Percentiles rank a stretch among this genome's conserved stretches.
These are phyloP conservation scores for Drosophila falleni DNA, from an alignment of 2,888 invertebrate species.

Conservation along the genomic window DNA sequence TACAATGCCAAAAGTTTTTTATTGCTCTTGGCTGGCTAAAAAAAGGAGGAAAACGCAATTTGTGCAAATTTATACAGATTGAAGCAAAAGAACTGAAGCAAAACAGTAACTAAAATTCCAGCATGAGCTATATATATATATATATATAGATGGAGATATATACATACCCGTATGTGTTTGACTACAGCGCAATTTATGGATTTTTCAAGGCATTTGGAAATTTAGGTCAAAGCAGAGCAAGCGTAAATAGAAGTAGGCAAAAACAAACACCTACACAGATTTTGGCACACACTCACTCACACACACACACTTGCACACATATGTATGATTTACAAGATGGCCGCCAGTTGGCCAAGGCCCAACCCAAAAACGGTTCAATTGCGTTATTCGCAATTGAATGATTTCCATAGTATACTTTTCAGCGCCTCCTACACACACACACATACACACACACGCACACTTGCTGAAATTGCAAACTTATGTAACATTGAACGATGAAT, in stretches of 20 bases:
- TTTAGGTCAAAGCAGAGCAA: slow-evolving; percentile 65
- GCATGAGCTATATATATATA: slow-evolving; percentile 9
- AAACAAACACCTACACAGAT: slow-evolving; percentile 15
- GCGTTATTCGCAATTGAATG: slow-evolving; percentile 60
- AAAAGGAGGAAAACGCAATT: slow-evolving; percentile 49
- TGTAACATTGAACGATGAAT: slow-evolving; percentile 41
- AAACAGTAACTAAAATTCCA: slow-evolving; percentile 23
- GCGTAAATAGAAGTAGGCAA: slow-evolving; percentile 18
- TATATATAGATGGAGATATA: slow-evolving; percentile 1
- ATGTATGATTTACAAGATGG: slow-evolving; percentile 24
- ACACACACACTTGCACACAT: slow-evolving; percentile 17
- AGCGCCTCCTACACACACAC: slow-evolving; percentile 21
- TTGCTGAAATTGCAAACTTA: slow-evolving; percentile 36
- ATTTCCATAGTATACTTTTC: slow-evolving; percentile 65
- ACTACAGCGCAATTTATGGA: slow-evolving; percentile 43
- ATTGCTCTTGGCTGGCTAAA: slow-evolving; percentile 32
- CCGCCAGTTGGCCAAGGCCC: slow-evolving; percentile 28
- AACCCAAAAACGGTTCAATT: slow-evolving; percentile 49
- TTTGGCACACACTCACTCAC: slow-evolving; percentile 9
- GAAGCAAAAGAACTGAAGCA: slow-evolving; percentile 16
- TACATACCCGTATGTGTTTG: neutral
- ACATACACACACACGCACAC: slow-evolving; percentile 1
- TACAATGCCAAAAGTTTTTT: slow-evolving; percentile 64
- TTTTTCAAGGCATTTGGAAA: slow-evolving; percentile 36
- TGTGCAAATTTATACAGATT: slow-evolving; percentile 16